Conservation (phyloP, 2,797 vertebrate species). For the Pangasius macronema region DNA sequence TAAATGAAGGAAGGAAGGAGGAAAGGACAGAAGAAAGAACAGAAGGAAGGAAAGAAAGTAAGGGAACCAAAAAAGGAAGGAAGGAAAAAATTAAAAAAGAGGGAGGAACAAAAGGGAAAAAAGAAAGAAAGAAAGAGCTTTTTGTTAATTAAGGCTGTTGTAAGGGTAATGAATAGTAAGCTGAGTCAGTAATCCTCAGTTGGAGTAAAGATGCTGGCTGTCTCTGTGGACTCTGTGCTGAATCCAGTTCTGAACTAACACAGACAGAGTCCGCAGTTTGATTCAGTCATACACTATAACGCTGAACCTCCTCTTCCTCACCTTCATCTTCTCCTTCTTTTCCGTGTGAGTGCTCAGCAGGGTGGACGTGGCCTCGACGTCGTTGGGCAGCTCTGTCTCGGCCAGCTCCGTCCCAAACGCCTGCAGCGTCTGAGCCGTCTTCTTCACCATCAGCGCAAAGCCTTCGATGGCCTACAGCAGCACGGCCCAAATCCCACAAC, state of each 20-base stretch:
- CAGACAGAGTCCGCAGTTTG: not conserved
- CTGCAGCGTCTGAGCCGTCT: conserved; percentile 91
- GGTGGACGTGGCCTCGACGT: conserved; percentile 83
- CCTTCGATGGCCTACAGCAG: conserved; percentile 80
- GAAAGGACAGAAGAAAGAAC: no score
- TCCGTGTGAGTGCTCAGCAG: conserved; percentile 84
- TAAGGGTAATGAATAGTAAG: not conserved
- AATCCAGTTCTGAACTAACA: not conserved
- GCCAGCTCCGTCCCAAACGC: conserved; percentile 93
- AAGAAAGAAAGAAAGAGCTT: not conserved
- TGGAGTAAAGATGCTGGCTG: not conserved
- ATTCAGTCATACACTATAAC: not conserved
- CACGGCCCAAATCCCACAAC: conserved; percentile 15
- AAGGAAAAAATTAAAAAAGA: not conserved
- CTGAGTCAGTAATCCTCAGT: not conserved
- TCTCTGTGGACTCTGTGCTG: not conserved
- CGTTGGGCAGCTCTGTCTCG: conserved; percentile 93
- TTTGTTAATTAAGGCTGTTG: not conserved
- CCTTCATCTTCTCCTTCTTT: conserved; percentile 92
- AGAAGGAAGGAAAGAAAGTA: not conserved
- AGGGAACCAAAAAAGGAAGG: not conserved
- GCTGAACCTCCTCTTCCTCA: conserved; percentile 54
- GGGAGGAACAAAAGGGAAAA: not conserved
- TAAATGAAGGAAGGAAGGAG: not conserved
- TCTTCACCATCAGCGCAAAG: conserved; percentile 95